phyloP scores from a whole-genome alignment of 1,140 invertebrate species.

The Halictus rubicundus region DNA sequence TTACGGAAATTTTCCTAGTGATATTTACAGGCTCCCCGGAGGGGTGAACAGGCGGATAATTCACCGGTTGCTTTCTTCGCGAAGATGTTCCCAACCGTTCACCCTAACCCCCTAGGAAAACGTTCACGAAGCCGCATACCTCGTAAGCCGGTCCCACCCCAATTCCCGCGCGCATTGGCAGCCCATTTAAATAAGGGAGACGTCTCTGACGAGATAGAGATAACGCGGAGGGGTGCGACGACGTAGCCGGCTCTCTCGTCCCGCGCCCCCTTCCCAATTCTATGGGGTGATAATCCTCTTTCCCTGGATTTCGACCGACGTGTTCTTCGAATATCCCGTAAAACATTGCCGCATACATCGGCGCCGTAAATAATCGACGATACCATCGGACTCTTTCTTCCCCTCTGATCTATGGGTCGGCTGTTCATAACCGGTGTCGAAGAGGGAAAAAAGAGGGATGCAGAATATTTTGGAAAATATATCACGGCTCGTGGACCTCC shows the following conservation, averaged over 20 bases:
- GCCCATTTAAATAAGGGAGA: conserved; percentile 50
- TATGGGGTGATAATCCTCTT: conserved; percentile 41
- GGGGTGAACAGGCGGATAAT: neutral
- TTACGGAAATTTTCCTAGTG: too few species aligned
- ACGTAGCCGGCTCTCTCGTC: neutral
- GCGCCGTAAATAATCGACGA: conserved; percentile 21
- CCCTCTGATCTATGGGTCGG: neutral
- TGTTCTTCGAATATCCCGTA: conserved; percentile 36
- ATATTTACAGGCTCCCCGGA: too few species aligned
- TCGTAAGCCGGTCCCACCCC: neutral
- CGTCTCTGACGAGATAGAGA: conserved; percentile 48
- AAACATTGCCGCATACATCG: neutral
- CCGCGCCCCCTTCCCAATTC: conserved; percentile 1
- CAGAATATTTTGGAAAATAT: neutral
- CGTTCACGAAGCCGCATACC: conserved; percentile 1
- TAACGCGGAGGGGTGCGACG: conserved; percentile 22
- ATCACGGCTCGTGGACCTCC: neutral
- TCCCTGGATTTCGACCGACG: neutral
- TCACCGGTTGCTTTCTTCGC: conserved; percentile 2
- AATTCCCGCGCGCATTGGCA: conserved; percentile 20
- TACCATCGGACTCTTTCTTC: neutral
- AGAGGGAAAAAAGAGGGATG: neutral
- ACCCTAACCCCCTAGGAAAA: neutral
- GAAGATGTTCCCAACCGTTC: neutral
- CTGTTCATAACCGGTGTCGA: neutral